Base-by-base conservation (phyloP, 2,797 vertebrate genomes). In the Pangasius macronema region DNA sequence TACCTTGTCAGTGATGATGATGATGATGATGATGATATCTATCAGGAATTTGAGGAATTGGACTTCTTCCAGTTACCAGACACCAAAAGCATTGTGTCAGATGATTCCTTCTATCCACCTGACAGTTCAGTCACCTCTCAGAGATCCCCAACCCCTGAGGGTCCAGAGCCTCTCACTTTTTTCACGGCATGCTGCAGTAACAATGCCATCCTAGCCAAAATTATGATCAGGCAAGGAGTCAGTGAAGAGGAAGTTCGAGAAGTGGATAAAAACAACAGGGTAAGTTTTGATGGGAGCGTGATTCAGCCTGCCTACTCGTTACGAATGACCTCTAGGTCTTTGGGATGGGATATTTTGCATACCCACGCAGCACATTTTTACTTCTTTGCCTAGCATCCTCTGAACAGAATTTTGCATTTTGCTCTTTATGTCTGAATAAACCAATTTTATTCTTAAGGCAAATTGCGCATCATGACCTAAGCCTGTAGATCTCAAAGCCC, bases 151-250 rank as follows among this genome's bases (percentile, higher is more conserved):
- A 91, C 75, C 61, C 90, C 91, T 0, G 93, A 94, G 57, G 96
- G 92, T 91, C 96, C 96, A 0, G 96, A 97, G 92, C 93, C 94
- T 3, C 93, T 97, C 81, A 96, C 94, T 87, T 94, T 99, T 65
- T 97, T 97, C 92, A 97, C 95, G 84, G 98, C 98, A 6, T 99
- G 97, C 93, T 94, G 96, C 95, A 95, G 95, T 90, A 99, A 98
- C 95, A 98, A 99, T 88, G 53, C 93, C 89, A 90, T 97, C 91
- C 96, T 97, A 24, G 95, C 99, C 88, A 96, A 96, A 93, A 95
- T 97, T 55, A 96, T 99, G 94, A 96, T 98, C 90, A 95, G 96
- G 61, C 97, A 97, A 57, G 98, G 97, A 0, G 95, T 97, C 83
- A 94, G 94, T 0, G 94, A 95, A 70, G 95, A 96, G 85, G 96